Conservation (phyloP, 2,797 vertebrate genomes). For the Botia almorhae region DNA sequence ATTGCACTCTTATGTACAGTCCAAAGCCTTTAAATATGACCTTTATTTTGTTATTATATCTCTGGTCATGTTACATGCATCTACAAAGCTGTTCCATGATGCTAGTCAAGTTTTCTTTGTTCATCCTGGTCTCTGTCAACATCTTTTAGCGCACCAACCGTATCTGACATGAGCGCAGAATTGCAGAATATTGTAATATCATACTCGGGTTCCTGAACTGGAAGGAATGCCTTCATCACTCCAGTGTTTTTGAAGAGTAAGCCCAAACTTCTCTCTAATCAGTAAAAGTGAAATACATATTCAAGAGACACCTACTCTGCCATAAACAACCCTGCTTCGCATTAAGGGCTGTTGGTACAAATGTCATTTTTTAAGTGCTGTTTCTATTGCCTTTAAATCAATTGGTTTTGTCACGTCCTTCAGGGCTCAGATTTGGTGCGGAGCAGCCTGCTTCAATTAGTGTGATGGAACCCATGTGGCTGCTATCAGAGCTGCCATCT, state of each 20-base stretch:
- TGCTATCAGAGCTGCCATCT: constrained; percentile 63
- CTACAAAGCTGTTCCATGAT: constrained; percentile 23
- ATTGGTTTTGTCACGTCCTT: constrained; percentile 69
- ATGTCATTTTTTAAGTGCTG: constrained; percentile 61
- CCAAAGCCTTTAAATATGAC: constrained; percentile 17
- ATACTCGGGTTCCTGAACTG: constrained; percentile 45
- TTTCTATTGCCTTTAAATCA: constrained; percentile 63
- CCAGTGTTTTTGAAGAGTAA: constrained; percentile 50
- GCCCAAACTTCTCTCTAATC: constrained; percentile 53
- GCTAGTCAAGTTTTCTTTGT: constrained; percentile 27
- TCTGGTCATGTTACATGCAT: constrained; percentile 42
- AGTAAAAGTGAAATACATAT: constrained; percentile 56
- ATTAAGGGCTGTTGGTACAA: constrained; percentile 60
- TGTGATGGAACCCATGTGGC: constrained; percentile 67
- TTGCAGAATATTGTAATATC: constrained; percentile 43
- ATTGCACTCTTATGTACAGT: background rate
- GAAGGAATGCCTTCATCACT: constrained; percentile 50
- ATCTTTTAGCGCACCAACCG: constrained; percentile 41
- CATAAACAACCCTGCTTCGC: constrained; percentile 61
- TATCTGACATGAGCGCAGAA: constrained; percentile 38
- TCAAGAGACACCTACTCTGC: constrained; percentile 54
- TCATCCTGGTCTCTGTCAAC: constrained; percentile 33
- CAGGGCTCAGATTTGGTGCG: constrained; percentile 56
- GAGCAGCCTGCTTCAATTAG: constrained; percentile 68
- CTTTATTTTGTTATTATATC: constrained; percentile 33